These are phyloP conservation scores for Andrena fulva DNA, from an alignment of 2,888 invertebrate species.

Conservation along the genomic window DNA sequence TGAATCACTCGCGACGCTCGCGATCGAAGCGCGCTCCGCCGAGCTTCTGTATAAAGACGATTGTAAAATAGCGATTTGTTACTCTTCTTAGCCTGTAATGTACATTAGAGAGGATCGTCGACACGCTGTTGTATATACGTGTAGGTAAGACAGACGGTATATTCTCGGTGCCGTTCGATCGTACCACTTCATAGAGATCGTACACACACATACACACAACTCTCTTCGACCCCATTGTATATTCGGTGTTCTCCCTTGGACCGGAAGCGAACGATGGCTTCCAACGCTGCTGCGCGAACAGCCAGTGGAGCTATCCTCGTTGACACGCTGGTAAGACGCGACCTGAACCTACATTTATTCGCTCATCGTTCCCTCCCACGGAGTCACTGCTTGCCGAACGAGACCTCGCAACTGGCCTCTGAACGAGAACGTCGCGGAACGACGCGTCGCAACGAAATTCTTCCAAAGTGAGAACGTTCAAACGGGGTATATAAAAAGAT, in stretches of 20 bases:
- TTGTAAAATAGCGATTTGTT: constrained; percentile 84
- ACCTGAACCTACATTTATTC: constrained; percentile 77
- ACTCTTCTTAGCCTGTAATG: constrained; percentile 81
- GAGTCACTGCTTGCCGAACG: constrained; percentile 33
- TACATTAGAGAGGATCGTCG: constrained; percentile 79
- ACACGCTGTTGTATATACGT: constrained; percentile 76
- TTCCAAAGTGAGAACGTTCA: not conserved
- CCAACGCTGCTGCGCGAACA: constrained; percentile 10
- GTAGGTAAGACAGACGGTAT: constrained; percentile 63
- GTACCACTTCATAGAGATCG: constrained; percentile 68
- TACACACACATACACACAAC: constrained; percentile 50
- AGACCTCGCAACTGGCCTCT: constrained; percentile 46
- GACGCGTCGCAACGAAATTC: not conserved
- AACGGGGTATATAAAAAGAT: not conserved
- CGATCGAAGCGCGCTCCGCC: constrained; percentile 48
- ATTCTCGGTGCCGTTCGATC: constrained; percentile 72
- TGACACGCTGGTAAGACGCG: constrained; percentile 60
- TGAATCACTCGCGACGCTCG: constrained; percentile 12
- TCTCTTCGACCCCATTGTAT: constrained; percentile 64
- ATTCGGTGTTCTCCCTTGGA: constrained; percentile 75
- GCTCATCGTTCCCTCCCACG: constrained; percentile 58
- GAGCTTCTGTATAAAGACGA: constrained; percentile 69
- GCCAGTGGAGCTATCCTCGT: constrained; percentile 18
- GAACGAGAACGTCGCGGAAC: not conserved
- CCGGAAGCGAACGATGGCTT: constrained; percentile 37